Conservation (phyloP, 2,797 vertebrate species). For the Acanthiza pusilla region DNA sequence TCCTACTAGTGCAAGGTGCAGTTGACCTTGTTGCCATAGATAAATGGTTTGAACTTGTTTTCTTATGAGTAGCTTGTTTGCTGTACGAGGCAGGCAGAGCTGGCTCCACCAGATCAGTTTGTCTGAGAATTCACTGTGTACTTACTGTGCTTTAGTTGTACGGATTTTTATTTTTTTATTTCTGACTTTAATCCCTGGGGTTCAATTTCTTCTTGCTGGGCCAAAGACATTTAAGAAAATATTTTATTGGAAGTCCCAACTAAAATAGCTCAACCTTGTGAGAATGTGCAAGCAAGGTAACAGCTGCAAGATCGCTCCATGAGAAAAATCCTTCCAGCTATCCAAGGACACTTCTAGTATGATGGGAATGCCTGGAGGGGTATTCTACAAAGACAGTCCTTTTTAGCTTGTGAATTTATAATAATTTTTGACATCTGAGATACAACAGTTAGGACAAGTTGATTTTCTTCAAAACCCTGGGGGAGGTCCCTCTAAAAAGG, state of each 20-base stretch:
- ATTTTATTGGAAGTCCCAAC: neutral
- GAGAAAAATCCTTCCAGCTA: neutral
- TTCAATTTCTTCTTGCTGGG: neutral
- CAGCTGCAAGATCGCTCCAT: neutral
- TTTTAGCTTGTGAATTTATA: neutral
- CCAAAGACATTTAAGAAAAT: neutral
- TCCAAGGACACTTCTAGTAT: neutral
- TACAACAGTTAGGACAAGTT: neutral
- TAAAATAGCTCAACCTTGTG: neutral
- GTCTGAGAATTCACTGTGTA: neutral
- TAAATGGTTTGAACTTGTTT: neutral
- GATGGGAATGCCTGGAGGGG: neutral
- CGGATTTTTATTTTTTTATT: neutral
- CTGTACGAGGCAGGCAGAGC: neutral
- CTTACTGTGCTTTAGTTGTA: neutral
- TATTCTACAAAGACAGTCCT: neutral
- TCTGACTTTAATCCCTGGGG: neutral
- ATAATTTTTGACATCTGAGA: neutral
- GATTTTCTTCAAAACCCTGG: neutral
- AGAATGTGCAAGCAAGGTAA: neutral
- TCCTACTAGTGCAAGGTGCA: neutral
- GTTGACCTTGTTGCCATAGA: neutral
- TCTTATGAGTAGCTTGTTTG: neutral
- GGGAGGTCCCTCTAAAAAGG: neutral
- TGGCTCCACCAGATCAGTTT: neutral